Evolutionary conservation across 1,140 invertebrate species (phyloP), one percentile per base, ranked within the genome.

Genomic region (Panulirus ornatus): DNA sequence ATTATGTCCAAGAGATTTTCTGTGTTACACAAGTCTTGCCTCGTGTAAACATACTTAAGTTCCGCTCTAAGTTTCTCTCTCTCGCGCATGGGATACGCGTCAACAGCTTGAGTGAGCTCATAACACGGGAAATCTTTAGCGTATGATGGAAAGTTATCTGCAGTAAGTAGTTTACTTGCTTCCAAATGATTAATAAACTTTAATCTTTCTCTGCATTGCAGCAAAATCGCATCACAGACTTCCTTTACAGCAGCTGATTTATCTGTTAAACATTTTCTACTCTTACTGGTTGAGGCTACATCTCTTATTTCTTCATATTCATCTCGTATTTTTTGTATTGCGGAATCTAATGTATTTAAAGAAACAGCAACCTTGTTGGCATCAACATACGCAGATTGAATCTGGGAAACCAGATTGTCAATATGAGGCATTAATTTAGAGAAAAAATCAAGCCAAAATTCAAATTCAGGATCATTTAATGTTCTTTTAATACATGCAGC

Each of bases 21-120:
- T 58, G 85, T 76, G 38, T 58, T 82, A 36, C 66, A 75, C 78
- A 91, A 75, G 84, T 91, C 66, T 73, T 51, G 66, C 84, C 91
- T 84, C 16, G 82, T 6, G 75, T 63, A 91, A 75, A 19, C 27
- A 27, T 0, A 1, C 1, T 5, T 30, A 30, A 78, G 91, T 76
- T 91, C 91, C 71, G 58, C 84, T 91, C 66, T 58, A 34, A 91
- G 71, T 73, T 88, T 91, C 14, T 84, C 40, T 91, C 63, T 88
- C 89, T 89, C 66, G 30, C 84, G 47, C 79, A 84, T 88, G n/a
- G 81, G 78, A 83, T 88, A 88, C 8, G 91, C 85, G 42, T 42
- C 85, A 88, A 76, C 81, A 76, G 86, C 86, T 22, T 88, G 66
- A 40, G 1, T 47, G 36, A 88, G 42, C 76, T 58, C 79, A 83